Percentiles rank a stretch among this genome's conserved stretches.
Evolutionary conservation across 2,797 vertebrate species (phyloP).

Genomic region (Ptychobarbus kaznakovi): DNA sequence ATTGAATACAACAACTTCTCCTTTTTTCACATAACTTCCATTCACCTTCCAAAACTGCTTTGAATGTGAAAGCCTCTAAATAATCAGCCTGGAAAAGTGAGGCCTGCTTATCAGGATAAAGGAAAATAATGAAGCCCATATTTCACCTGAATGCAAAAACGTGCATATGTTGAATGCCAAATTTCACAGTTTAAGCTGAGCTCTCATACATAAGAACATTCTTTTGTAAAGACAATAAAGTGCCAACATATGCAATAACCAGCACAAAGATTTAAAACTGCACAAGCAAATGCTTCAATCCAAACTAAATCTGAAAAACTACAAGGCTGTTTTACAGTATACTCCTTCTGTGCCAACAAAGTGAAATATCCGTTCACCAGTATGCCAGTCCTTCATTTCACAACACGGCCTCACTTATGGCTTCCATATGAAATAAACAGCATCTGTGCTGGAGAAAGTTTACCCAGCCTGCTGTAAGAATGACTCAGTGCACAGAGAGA

Average conservation of each 20-base stretch:
- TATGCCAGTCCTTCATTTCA: conserved; percentile 16
- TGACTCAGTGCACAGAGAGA: conserved; percentile 41
- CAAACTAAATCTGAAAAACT: neutral
- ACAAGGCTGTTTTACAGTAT: neutral
- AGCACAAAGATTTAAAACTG: neutral
- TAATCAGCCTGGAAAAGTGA: conserved; percentile 6
- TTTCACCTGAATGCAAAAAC: neutral
- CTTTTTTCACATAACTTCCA: neutral
- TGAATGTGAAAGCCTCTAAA: neutral
- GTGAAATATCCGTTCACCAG: neutral
- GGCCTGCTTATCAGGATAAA: neutral
- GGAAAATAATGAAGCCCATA: conserved; percentile 8
- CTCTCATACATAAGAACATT: neutral
- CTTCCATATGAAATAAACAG: conserved; percentile 30
- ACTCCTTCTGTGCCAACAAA: conserved; percentile 18
- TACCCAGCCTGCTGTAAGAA: conserved; percentile 17
- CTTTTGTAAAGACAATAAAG: conserved; percentile 7
- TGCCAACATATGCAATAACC: conserved; percentile 2
- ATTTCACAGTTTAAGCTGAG: neutral
- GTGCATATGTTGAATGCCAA: neutral
- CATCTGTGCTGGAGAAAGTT: conserved; percentile 21
- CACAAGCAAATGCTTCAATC: neutral
- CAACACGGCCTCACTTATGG: conserved; percentile 10
- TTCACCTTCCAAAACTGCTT: neutral
- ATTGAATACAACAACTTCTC: conserved; percentile 10